Base-by-base conservation (phyloP, 2,888 invertebrate genomes). In the Cryptus armator region DNA sequence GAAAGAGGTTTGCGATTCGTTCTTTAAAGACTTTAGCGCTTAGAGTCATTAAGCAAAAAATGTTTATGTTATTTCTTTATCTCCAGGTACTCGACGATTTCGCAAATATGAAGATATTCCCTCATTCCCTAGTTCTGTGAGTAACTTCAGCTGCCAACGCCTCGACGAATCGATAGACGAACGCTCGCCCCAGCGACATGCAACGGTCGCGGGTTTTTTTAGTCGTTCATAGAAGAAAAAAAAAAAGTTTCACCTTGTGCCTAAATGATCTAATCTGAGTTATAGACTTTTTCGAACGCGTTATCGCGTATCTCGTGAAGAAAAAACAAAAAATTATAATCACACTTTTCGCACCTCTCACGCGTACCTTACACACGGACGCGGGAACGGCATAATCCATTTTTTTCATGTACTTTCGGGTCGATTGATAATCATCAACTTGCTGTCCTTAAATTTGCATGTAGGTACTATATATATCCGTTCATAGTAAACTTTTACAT, bases 61-160 rank as follows among this genome's bases (percentile, higher is more conserved):
- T 24, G 24, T 81, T 44, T 66, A 51, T 86, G 74, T 70, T 59
- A 37, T 51, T 44, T 74, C 74, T 44, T 70, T 16, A 59, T 91
- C 94, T 91, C 0, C 94, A 97, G 96, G 96, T 98, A 80, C 94
- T 98, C 37, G 95, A 97, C 88, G 98, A 98, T 94, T 98, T 97
- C 91, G 95, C 97, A 70, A 94, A 95, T 62, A 97, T 98, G 96
- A 96, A 97, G 90, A 95, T 98, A 85, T 98, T 98, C 93, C 98
- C 98, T 2, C 95, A 95, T 92, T 96, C 96, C 75, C 94, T 97
- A 87, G 93, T 95, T 43, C 94, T 95, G 92, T 96, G 94, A 96
- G 91, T 56, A 85, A 74, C 5, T 67, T 29, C 43, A 66, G 83
- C 76, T 79, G 81, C 84, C 86, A 76, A 81, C 67, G 46, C 24